Percentiles rank a stretch among this genome's conserved stretches.
Conservation (phyloP, 1,140 invertebrate genomes). For the Euwallacea similis region DNA sequence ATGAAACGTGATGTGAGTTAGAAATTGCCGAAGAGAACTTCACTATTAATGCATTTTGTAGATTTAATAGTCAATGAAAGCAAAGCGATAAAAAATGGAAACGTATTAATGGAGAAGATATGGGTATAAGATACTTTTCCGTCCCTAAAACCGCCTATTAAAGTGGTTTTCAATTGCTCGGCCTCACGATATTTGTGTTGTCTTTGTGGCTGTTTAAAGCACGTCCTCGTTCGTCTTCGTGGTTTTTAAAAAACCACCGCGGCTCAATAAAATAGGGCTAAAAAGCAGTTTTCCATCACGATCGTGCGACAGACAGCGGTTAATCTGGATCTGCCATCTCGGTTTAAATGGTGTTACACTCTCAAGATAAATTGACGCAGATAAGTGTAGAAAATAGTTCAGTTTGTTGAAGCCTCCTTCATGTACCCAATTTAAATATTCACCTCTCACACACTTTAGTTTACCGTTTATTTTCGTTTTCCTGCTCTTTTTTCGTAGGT, state of each 20-base stretch:
- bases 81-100: too few species aligned
- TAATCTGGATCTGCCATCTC: conserved; percentile 3
- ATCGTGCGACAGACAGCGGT: conserved; percentile 1
- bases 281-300: conserved; percentile 15
- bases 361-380: neutral
- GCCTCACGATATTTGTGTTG: conserved; percentile 1
- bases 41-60: too few species aligned
- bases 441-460: too few species aligned
- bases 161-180: conserved; percentile 16
- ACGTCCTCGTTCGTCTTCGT: conserved; percentile 7
- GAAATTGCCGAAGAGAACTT: too few species aligned
- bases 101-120: too few species aligned
- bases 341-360: neutral
- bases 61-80: too few species aligned
- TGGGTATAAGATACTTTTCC: neutral
- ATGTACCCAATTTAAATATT: too few species aligned
- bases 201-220: neutral
- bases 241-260: conserved; percentile 4
- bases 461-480: too few species aligned
- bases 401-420: neutral
- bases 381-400: neutral
- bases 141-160: neutral
- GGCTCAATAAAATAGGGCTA: conserved; percentile 11
- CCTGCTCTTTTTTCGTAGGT: too few species aligned
- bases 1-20: too few species aligned